Percentiles rank a stretch among this genome's conserved stretches.
Evolutionary conservation across 2,797 vertebrate species (phyloP).

Genomic region (Acanthiza pusilla): DNA sequence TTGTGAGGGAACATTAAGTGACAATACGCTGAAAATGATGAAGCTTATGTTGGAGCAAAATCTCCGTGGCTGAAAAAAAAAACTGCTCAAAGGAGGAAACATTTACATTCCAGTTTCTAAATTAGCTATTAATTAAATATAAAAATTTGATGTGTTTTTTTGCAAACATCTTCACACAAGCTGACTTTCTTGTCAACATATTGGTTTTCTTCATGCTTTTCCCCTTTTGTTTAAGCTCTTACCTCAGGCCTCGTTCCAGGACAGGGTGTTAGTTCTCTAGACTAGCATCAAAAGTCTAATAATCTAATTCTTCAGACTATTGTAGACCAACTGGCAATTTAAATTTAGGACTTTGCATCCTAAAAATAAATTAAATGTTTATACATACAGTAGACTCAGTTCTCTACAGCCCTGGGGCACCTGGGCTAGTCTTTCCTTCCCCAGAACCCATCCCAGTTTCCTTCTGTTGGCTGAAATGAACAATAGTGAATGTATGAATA

Average conservation of each 20-base stretch:
- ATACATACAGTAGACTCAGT: background rate
- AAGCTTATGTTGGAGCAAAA: conserved; percentile 28
- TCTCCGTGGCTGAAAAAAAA: background rate
- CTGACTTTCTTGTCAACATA: background rate
- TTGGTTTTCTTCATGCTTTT: background rate
- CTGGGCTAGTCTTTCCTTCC: background rate
- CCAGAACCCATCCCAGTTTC: background rate
- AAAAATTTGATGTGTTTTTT: background rate
- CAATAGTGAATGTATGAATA: background rate
- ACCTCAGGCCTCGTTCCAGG: background rate
- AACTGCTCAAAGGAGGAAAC: background rate
- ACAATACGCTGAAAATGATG: conserved; percentile 19
- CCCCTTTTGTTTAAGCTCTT: background rate
- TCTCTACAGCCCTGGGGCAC: background rate
- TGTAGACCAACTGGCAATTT: background rate
- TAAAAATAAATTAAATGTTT: background rate
- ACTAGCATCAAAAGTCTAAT: background rate
- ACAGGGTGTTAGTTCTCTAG: background rate
- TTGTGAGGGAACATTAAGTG: conserved; percentile 47
- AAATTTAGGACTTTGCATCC: background rate
- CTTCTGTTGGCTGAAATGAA: background rate
- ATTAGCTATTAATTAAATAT: conserved; percentile 30
- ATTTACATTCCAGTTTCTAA: conserved; percentile 17
- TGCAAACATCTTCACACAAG: background rate
- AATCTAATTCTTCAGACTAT: background rate